These are phyloP conservation scores for Uria lomvia DNA, from an alignment of 2,113 vertebrate genomes.

Conservation along the genomic window DNA sequence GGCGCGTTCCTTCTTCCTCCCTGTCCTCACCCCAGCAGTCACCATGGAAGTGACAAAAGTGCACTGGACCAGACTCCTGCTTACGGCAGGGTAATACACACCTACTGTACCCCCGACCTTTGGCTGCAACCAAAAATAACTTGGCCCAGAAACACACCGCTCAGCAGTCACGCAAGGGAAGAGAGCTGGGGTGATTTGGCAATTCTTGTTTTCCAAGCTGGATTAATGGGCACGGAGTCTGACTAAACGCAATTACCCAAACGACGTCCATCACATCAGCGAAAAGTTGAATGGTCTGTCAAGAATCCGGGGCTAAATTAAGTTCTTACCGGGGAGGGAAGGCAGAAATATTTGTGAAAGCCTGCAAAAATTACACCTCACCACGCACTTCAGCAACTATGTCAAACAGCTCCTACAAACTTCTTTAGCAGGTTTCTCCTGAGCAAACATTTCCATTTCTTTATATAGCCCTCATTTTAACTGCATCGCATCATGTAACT, in stretches of 20 bases:
- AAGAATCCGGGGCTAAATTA: not conserved
- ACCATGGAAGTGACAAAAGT: not conserved
- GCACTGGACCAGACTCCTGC: not conserved
- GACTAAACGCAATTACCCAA: not conserved
- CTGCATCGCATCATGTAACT: not conserved
- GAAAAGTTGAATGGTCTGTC: not conserved
- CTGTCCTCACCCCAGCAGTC: not conserved
- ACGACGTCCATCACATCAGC: not conserved
- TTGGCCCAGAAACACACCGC: not conserved
- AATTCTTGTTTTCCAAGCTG: not conserved
- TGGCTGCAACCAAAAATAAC: not conserved
- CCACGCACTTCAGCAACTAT: not conserved
- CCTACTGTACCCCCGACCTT: not conserved
- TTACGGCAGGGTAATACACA: not conserved
- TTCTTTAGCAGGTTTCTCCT: not conserved
- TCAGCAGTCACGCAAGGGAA: not conserved
- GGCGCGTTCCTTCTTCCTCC: not conserved
- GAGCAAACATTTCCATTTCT: constrained; percentile 4
- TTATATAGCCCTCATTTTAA: not conserved
- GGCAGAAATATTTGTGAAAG: not conserved
- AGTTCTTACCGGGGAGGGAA: not conserved
- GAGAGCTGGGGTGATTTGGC: not conserved
- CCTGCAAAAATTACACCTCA: not conserved
- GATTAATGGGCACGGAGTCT: not conserved
- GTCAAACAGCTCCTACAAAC: not conserved